Evolutionary conservation across 2,888 invertebrate species (phyloP).

Genomic region (Aleiodes alternator): DNA sequence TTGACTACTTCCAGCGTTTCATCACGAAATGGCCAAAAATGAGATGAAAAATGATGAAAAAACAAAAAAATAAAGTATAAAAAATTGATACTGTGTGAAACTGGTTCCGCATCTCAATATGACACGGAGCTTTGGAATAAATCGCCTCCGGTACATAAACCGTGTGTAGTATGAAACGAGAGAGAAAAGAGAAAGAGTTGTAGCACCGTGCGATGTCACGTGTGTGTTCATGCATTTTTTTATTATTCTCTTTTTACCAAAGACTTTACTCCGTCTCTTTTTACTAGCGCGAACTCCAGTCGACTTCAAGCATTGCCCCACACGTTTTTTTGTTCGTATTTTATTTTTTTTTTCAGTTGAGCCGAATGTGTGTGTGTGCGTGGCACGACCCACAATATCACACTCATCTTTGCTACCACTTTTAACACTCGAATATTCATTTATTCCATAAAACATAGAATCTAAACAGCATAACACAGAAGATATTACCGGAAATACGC

Average conservation of each 20-base stretch:
- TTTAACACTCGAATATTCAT: not conserved
- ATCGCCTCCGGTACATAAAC: slow-evolving; percentile 22
- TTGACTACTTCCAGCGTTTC: too few species aligned
- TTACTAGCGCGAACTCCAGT: not conserved
- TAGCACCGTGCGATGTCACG: slow-evolving; percentile 3
- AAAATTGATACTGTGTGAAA: too few species aligned
- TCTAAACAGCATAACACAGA: not conserved
- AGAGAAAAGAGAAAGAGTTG: not conserved
- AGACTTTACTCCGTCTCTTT: not conserved
- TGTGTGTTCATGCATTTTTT: slow-evolving; percentile 19
- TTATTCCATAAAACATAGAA: not conserved
- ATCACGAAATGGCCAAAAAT: too few species aligned
- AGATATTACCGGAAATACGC: slow-evolving; percentile 29
- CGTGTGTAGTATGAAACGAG: not conserved
- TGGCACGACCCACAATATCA: slow-evolving; percentile 23
- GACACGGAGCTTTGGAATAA: slow-evolving; percentile 17
- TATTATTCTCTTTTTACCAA: not conserved
- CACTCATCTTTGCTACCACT: slow-evolving; percentile 15
- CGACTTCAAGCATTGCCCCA: slow-evolving; percentile 1
- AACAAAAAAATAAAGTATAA: too few species aligned
- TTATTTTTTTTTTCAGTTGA: not conserved
- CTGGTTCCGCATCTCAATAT: slow-evolving; percentile 16
- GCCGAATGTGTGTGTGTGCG: not conserved
- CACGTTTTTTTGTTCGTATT: not conserved
- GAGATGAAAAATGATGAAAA: too few species aligned